Conservation (phyloP, 1,140 invertebrate genomes). For the Apis mellifera region Amel_HAv3.1 CM009939.2:9709001-9709500, state of each 20-base stretch:
- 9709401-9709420: conserved; percentile 12
- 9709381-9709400: conserved; percentile 76
- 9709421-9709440: conserved; percentile 63
- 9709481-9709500: conserved; percentile 5
- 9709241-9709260: conserved; percentile 40
- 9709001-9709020: background rate
- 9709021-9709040: too few species aligned
- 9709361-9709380: conserved; percentile 76
- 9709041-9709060: background rate
- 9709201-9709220: conserved; percentile 20
- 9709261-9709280: conserved; percentile 36
- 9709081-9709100: too few species aligned
- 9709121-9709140: background rate
- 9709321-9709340: conserved; percentile 40
- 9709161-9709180: background rate
- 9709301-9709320: conserved; percentile 56
- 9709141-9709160: background rate
- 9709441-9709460: conserved; percentile 70
- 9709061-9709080: too few species aligned
- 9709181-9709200: conserved; percentile 17
- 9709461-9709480: conserved; percentile 39
- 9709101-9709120: background rate
- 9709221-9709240: conserved; percentile 14
- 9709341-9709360: conserved; percentile 68
- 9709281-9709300: conserved; percentile 47